phyloP scores from a whole-genome alignment of 2,888 invertebrate genomes.

The Heteromurus nitidus region DNA sequence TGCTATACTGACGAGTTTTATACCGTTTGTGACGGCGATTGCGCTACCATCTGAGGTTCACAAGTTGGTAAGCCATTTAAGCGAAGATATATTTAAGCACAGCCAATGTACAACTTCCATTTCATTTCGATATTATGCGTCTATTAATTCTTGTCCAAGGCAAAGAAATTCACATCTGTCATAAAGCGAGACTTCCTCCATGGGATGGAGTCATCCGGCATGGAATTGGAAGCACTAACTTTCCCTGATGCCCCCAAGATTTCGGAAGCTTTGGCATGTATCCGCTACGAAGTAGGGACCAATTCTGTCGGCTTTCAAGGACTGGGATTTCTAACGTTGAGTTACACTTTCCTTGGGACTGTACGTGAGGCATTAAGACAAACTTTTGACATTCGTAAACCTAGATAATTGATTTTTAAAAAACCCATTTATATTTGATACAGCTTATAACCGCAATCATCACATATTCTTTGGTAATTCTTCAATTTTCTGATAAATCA shows the following conservation, averaged over 20 bases:
- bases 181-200: slow-evolving; percentile 3
- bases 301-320: slow-evolving; percentile 36
- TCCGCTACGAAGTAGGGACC: not conserved
- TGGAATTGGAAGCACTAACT: not conserved
- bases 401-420: not conserved
- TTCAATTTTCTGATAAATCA: slow-evolving; percentile 22
- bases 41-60: not conserved
- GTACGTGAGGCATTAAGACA: not conserved
- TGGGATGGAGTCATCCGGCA: slow-evolving; percentile 9
- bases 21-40: slow-evolving; percentile 4
- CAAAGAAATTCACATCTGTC: not conserved
- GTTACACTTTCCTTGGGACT: slow-evolving; percentile 18
- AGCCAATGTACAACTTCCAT: too few relatives aligned
- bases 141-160: not conserved
- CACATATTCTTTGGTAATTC: slow-evolving; percentile 25
- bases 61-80: not conserved
- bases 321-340: slow-evolving; percentile 25
- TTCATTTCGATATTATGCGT: not conserved
- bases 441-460: slow-evolving; percentile 19
- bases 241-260: not conserved
- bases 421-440: not conserved
- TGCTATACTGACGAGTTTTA: not conserved
- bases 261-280: slow-evolving; percentile 3
- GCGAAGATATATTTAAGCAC: too few relatives aligned
- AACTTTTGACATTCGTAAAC: not conserved